Percentiles rank a stretch among this genome's conserved stretches.
Conservation (phyloP, 1,140 invertebrate species). For the Bursaphelenchus mucronatus region DNA sequence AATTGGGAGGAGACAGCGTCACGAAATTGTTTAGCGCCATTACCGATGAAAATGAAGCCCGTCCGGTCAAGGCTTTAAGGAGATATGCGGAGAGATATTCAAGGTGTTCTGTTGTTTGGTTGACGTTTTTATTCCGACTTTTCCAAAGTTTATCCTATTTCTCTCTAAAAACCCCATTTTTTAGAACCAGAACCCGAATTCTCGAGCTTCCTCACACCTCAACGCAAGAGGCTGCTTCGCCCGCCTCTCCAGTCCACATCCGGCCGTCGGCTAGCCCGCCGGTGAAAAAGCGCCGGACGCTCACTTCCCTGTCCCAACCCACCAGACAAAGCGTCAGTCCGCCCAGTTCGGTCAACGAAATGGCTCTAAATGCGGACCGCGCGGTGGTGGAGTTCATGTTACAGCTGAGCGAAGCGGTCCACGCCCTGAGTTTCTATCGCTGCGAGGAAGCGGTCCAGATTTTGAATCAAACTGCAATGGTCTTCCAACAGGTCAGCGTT, state of each 20-base stretch:
- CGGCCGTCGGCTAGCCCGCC: not conserved
- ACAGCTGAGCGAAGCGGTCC: constrained; percentile 38
- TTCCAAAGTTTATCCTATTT: too few species aligned
- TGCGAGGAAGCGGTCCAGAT: constrained; percentile 35
- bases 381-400: constrained; percentile 30
- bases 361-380: not conserved
- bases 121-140: too few species aligned
- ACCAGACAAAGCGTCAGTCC: not conserved
- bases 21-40: not conserved
- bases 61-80: not conserved
- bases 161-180: too few species aligned
- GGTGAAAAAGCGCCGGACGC: not conserved
- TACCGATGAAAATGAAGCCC: constrained; percentile 1
- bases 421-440: constrained; percentile 33
- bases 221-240: not conserved
- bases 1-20: constrained; percentile 11
- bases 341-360: not conserved
- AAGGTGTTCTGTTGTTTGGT: not conserved
- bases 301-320: not conserved
- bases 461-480: constrained; percentile 19
- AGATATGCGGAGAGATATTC: constrained; percentile 1
- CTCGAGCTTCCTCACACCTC: too few species aligned
- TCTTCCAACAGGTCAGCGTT: constrained; percentile 33
- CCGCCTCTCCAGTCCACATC: not conserved
- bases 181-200: too few species aligned